Percentiles rank a stretch among this genome's conserved stretches.
Conservation (phyloP, 1,140 invertebrate genomes). For the Apis mellifera region DNA sequence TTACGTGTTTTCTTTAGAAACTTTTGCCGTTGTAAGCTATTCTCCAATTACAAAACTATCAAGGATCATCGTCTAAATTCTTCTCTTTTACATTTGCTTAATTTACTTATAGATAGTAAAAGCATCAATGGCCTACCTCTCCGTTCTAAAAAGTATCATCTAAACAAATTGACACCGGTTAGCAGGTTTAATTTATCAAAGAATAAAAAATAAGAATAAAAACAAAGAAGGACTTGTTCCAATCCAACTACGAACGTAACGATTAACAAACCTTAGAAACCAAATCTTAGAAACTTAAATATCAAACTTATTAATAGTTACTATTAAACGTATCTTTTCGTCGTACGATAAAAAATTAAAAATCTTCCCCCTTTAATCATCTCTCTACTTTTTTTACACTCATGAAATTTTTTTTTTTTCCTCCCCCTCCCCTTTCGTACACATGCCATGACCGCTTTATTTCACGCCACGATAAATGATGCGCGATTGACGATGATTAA, state of each 20-base stretch:
- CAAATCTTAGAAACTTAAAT: background rate
- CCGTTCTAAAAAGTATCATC: slow-evolving; percentile 35
- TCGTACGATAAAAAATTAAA: too few species aligned
- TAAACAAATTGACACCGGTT: background rate
- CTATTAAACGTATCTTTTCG: too few species aligned
- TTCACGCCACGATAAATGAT: background rate
- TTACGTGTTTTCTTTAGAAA: slow-evolving; percentile 60
- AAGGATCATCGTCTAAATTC: too few species aligned
- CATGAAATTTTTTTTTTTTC: background rate
- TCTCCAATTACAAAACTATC: background rate
- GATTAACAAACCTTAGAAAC: background rate
- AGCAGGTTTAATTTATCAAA: background rate
- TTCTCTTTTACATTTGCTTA: background rate
- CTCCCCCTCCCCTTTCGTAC: background rate
- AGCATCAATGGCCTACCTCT: slow-evolving; percentile 53
- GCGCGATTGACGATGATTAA: background rate
- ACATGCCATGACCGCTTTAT: too few species aligned
- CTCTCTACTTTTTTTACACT: background rate
- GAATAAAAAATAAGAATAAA: too few species aligned
- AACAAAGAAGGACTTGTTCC: background rate
- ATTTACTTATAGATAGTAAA: slow-evolving; percentile 48
- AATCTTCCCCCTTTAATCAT: too few species aligned
- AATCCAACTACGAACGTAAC: background rate
- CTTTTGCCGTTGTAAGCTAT: slow-evolving; percentile 47
- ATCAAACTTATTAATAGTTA: background rate